These are phyloP conservation scores for Muntiacus reevesi DNA, from an alignment of 2,113 vertebrate species.

Conservation along the genomic window DNA sequence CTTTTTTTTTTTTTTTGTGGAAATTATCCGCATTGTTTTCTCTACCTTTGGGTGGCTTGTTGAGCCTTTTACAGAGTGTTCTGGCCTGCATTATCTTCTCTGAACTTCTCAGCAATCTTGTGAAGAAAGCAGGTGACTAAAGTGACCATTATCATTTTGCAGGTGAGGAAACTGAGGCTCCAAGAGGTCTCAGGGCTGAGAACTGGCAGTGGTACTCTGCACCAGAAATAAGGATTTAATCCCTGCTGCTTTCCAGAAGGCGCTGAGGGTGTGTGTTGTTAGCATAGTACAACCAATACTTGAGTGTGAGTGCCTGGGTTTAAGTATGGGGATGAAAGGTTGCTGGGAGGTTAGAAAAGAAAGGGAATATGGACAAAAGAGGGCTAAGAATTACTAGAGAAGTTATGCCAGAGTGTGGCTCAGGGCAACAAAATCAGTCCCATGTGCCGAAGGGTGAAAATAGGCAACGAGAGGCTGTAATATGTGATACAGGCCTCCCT, in stretches of 20 bases:
- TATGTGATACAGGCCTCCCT: neutral
- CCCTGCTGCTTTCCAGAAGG: neutral
- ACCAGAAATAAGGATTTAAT: neutral
- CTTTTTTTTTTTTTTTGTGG: neutral
- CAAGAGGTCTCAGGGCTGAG: neutral
- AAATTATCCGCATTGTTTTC: neutral
- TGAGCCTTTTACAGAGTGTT: neutral
- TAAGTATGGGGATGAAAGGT: neutral
- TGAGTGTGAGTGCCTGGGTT: fast-evolving
- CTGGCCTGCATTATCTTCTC: neutral
- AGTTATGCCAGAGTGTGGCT: neutral
- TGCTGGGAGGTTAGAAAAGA: neutral
- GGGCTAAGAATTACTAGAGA: neutral
- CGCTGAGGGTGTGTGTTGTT: neutral
- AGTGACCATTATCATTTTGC: neutral
- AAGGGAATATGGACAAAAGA: neutral
- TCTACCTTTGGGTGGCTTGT: neutral
- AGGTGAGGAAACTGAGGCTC: neutral
- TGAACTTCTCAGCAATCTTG: neutral
- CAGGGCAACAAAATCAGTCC: neutral
- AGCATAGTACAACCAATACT: neutral
- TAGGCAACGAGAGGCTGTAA: neutral
- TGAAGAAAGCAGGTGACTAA: neutral
- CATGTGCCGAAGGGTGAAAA: neutral
- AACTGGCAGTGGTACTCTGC: neutral